Conservation (phyloP, 1,140 invertebrate genomes). For the Zaprionus ghesquierei region DNA sequence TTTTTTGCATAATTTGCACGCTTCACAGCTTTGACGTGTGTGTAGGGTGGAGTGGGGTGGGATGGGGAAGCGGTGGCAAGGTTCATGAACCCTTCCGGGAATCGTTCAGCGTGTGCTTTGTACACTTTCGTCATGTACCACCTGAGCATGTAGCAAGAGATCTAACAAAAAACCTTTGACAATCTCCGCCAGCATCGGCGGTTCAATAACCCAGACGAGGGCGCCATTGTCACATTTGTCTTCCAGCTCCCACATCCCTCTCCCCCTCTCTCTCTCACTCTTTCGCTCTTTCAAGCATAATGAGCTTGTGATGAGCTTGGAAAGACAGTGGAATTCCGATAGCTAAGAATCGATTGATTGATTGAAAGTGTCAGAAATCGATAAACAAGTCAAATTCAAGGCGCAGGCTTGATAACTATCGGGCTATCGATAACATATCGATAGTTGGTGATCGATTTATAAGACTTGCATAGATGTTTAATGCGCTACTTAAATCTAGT, state of each 20-base stretch:
- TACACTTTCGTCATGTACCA: slow-evolving; percentile 24
- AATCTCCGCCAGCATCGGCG: slow-evolving; percentile 1
- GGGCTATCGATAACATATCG: not conserved
- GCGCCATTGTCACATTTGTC: slow-evolving; percentile 17
- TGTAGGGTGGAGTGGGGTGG: not conserved
- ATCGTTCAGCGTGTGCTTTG: slow-evolving; percentile 7
- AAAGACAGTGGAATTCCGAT: not conserved
- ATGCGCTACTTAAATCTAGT: not conserved
- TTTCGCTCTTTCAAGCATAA: slow-evolving; percentile 13
- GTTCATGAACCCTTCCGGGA: slow-evolving; percentile 39
- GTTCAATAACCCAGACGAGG: slow-evolving; percentile 32
- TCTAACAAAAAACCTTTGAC: slow-evolving; percentile 45
- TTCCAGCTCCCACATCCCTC: not conserved
- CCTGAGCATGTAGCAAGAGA: no score
- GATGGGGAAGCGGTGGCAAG: slow-evolving; percentile 2
- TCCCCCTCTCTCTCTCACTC: not conserved
- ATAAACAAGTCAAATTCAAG: no score
- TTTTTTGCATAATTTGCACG: slow-evolving; percentile 72
- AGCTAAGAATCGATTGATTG: slow-evolving; percentile 16
- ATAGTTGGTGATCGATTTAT: not conserved
- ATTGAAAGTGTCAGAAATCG: not conserved
- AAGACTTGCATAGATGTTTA: not conserved
- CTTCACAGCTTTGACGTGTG: slow-evolving; percentile 53
- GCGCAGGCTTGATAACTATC: no score
- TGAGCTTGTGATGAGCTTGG: slow-evolving; percentile 40